Evolutionary conservation across 2,888 invertebrate genomes (phyloP).

Genomic region (Tachystola acroxantha): DNA sequence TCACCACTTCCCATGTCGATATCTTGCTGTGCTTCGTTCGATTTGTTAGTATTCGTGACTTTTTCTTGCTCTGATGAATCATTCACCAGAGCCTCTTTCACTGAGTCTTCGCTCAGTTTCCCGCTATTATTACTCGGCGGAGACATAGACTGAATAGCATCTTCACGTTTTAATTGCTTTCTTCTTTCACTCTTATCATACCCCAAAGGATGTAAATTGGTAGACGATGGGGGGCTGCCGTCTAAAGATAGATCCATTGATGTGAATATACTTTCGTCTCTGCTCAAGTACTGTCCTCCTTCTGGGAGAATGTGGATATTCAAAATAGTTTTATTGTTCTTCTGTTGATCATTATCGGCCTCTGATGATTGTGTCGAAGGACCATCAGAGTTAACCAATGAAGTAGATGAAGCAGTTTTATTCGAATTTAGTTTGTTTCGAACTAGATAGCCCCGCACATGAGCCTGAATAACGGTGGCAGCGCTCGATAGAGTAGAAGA

Average conservation of each 20-base stretch:
- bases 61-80: slow-evolving; percentile 19
- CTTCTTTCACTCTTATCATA: slow-evolving; percentile 62
- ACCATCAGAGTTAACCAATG: slow-evolving; percentile 52
- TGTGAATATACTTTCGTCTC: slow-evolving; percentile 62
- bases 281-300: slow-evolving; percentile 52
- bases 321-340: slow-evolving; percentile 54
- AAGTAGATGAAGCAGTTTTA: slow-evolving; percentile 56
- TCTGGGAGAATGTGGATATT: slow-evolving; percentile 70
- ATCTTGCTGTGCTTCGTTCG: slow-evolving; percentile 15
- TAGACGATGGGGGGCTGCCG: slow-evolving; percentile 57
- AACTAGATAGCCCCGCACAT: slow-evolving; percentile 82
- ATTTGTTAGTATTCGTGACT: slow-evolving; percentile 7
- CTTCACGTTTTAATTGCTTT: slow-evolving; percentile 68
- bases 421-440: slow-evolving; percentile 69
- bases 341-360: slow-evolving; percentile 43
- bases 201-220: slow-evolving; percentile 61
- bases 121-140: slow-evolving; percentile 68
- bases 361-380: slow-evolving; percentile 47
- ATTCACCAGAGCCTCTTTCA: slow-evolving; percentile 39
- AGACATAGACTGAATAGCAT: slow-evolving; percentile 70
- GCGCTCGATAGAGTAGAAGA: slow-evolving; percentile 74
- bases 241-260: slow-evolving; percentile 65
- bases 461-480: slow-evolving; percentile 82
- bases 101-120: slow-evolving; percentile 66
- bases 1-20: slow-evolving; percentile 22